These are phyloP conservation scores for Drosophila pallidifrons DNA, from an alignment of 1,140 invertebrate genomes.

Conservation along the genomic window DNA sequence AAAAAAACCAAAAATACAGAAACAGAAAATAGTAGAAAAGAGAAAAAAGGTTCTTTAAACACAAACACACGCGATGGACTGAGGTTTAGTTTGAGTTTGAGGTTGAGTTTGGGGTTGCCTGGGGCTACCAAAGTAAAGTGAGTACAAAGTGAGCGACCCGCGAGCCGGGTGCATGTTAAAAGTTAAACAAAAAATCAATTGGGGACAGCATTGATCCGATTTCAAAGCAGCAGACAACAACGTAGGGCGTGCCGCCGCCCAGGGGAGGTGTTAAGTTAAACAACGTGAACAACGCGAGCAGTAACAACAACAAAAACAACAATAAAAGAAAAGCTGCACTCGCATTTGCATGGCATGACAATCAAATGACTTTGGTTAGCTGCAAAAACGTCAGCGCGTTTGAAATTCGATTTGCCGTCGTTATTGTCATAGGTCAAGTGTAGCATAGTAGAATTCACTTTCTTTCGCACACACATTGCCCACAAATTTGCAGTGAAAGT, in stretches of 20 bases:
- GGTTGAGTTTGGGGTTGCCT: slow-evolving; percentile 32
- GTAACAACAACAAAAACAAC: not conserved
- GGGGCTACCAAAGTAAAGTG: slow-evolving; percentile 16
- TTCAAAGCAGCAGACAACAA: slow-evolving; percentile 41
- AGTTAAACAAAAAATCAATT: slow-evolving; percentile 81
- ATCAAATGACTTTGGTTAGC: slow-evolving; percentile 60
- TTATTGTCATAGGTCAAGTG: slow-evolving; percentile 81
- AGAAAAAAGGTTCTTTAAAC: slow-evolving; percentile 21
- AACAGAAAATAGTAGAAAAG: slow-evolving; percentile 7
- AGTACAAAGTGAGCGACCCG: slow-evolving; percentile 3
- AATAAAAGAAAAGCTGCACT: slow-evolving; percentile 3
- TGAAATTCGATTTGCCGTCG: slow-evolving; percentile 13
- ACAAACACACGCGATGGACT: slow-evolving; percentile 1
- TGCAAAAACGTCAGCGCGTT: slow-evolving; percentile 68
- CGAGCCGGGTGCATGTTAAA: slow-evolving; percentile 69
- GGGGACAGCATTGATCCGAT: slow-evolving; percentile 79
- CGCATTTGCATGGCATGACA: slow-evolving; percentile 69
- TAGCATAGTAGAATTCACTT: slow-evolving; percentile 83
- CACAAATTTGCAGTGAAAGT: slow-evolving; percentile 76
- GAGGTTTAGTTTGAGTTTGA: slow-evolving; percentile 11
- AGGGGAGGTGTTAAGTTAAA: slow-evolving; percentile 9
- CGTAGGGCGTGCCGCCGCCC: slow-evolving; percentile 26
- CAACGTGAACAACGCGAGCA: slow-evolving; percentile 3
- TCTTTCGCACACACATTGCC: slow-evolving; percentile 64
- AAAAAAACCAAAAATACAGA: not conserved